These are phyloP conservation scores for Melanotaenia parkinsoni DNA, from an alignment of 2,797 vertebrate species.

Conservation along the genomic window DNA sequence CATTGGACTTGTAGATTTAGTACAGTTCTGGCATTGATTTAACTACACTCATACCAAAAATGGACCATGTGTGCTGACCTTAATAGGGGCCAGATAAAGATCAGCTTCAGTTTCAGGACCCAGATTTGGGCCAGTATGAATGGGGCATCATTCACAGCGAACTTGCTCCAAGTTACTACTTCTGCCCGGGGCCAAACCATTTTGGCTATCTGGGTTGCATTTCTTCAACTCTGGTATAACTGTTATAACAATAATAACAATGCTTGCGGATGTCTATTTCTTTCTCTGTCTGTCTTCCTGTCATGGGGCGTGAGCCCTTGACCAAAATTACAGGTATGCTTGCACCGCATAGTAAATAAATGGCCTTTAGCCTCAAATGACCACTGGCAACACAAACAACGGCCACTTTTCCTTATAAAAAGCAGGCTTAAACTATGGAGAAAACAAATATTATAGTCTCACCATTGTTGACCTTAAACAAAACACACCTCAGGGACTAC, in stretches of 20 bases:
- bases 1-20: not conserved
- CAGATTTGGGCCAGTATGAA: not conserved
- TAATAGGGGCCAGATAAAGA: not conserved
- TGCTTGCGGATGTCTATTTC: conserved; percentile 20
- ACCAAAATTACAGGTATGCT: conserved; percentile 71
- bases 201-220: conserved; percentile 1
- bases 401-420: conserved; percentile 59
- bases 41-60: not conserved
- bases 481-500: conserved; percentile 19
- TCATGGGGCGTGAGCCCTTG: conserved; percentile 39
- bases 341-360: conserved; percentile 51
- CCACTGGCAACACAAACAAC: conserved; percentile 62
- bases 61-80: not conserved
- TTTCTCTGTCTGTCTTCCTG: conserved; percentile 21
- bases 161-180: not conserved
- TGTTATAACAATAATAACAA: conserved; percentile 34
- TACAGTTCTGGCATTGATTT: not conserved
- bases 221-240: conserved; percentile 26
- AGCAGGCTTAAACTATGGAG: conserved; percentile 41
- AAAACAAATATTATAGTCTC: conserved; percentile 62
- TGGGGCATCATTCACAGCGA: not conserved
- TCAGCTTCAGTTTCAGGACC: not conserved
- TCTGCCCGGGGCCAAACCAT: not conserved
- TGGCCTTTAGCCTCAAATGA: conserved; percentile 55
- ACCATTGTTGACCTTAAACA: conserved; percentile 37